Conservation (phyloP, 2,113 vertebrate species). For the Sitta europaea region DNA sequence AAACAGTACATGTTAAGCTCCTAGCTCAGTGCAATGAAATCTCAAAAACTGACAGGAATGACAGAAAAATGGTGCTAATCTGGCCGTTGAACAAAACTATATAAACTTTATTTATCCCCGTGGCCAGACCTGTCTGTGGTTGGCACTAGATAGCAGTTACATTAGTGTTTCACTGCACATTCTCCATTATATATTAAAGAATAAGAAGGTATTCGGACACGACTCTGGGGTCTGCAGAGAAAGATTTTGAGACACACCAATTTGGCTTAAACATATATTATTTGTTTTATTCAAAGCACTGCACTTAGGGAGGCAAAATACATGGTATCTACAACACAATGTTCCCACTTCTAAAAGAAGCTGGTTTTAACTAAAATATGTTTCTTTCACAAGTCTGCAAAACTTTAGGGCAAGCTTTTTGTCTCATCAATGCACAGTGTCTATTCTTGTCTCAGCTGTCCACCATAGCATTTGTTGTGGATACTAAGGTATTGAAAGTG, state of each 20-base stretch:
- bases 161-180: neutral
- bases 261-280: neutral
- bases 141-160: neutral
- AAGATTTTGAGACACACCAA: neutral
- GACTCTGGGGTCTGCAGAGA: neutral
- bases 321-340: neutral
- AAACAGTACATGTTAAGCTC: conserved; percentile 1
- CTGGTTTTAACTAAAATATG: neutral
- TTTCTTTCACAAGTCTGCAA: neutral
- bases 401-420: neutral
- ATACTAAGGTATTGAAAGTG: neutral
- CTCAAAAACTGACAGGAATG: neutral
- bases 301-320: neutral
- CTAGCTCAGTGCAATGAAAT: neutral
- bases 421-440: neutral
- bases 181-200: neutral
- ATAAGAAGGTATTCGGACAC: neutral
- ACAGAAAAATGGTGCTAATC: neutral
- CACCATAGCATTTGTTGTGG: neutral
- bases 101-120: neutral
- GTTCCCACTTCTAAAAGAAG: neutral
- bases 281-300: neutral
- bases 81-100: neutral
- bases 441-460: neutral
- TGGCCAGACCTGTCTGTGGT: neutral